Evolutionary conservation across 2,888 invertebrate species (phyloP).

Genomic region (Trypoxylon attenuatum): DNA sequence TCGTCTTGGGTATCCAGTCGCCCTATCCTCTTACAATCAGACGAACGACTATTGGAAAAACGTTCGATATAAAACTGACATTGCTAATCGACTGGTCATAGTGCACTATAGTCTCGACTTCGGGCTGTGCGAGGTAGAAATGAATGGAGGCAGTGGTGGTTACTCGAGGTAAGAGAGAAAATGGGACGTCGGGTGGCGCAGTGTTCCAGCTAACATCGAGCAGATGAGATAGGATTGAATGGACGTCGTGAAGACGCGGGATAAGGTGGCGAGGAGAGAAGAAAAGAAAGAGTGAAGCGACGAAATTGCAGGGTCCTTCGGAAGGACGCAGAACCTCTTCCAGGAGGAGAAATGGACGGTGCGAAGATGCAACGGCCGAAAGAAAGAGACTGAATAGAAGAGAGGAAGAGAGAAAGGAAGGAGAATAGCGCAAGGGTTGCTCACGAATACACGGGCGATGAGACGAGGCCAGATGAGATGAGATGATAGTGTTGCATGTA

Average conservation of each 20-base stretch:
- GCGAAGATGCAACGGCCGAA: not conserved
- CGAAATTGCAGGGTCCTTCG: slow-evolving; percentile 1
- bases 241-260: slow-evolving; percentile 46
- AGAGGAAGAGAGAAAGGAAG: slow-evolving; percentile 1
- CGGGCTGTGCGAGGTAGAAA: slow-evolving; percentile 22
- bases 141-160: slow-evolving; percentile 30
- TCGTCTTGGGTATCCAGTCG: no score
- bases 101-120: not conserved
- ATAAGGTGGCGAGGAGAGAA: slow-evolving; percentile 34
- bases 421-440: slow-evolving; percentile 1
- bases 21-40: no score
- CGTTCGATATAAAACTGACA: slow-evolving; percentile 9
- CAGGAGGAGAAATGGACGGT: slow-evolving; percentile 25
- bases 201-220: slow-evolving; percentile 32
- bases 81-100: slow-evolving; percentile 23
- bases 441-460: slow-evolving; percentile 50
- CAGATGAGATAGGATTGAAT: slow-evolving; percentile 56
- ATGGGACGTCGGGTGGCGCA: slow-evolving; percentile 19
- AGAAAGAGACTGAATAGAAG: not conserved
- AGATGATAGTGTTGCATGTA: slow-evolving; percentile 61
- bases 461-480: slow-evolving; percentile 60
- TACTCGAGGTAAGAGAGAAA: slow-evolving; percentile 22
- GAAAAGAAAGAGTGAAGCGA: slow-evolving; percentile 1
- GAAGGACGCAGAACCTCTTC: not conserved
- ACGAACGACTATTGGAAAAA: no score